Conservation (phyloP, 2,797 vertebrate genomes). For the Delichon dasypus region DNA sequence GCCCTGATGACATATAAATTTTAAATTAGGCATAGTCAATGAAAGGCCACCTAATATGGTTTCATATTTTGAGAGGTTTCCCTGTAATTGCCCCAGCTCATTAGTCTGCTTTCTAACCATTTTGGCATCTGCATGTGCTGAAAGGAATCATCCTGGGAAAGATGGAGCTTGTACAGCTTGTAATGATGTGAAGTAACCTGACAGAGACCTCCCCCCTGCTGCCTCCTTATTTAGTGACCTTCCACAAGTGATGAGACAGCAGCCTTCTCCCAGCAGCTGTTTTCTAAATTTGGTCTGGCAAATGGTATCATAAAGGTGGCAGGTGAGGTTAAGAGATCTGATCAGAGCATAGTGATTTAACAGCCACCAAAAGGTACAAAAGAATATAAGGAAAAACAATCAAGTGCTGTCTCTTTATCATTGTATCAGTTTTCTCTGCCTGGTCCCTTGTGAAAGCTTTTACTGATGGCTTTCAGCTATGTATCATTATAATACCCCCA, state of each 20-base stretch:
- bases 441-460: background rate
- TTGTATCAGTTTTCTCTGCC: constrained; percentile 39
- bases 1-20: constrained; percentile 48
- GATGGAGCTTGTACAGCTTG: background rate
- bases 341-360: background rate
- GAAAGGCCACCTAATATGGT: constrained; percentile 37
- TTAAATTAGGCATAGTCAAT: constrained; percentile 21
- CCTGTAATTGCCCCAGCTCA: background rate
- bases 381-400: constrained; percentile 44
- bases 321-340: constrained; percentile 8
- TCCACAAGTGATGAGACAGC: background rate
- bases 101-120: constrained; percentile 21
- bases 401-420: constrained; percentile 50
- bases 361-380: constrained; percentile 3
- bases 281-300: constrained; percentile 29
- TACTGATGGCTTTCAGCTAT: constrained; percentile 53
- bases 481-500: constrained; percentile 39
- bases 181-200: background rate
- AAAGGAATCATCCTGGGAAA: background rate
- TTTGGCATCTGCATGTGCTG: background rate
- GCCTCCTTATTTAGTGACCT: background rate
- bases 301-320: constrained; percentile 9
- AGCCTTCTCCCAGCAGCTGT: background rate
- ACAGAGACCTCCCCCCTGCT: background rate
- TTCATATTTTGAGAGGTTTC: constrained; percentile 20